A percentile compares a stretch with the other conserved stretches of the same genome.
These are phyloP conservation scores for Acanthoscelides obtectus DNA, from an alignment of 2,888 invertebrate species.

Conservation along the genomic window DNA sequence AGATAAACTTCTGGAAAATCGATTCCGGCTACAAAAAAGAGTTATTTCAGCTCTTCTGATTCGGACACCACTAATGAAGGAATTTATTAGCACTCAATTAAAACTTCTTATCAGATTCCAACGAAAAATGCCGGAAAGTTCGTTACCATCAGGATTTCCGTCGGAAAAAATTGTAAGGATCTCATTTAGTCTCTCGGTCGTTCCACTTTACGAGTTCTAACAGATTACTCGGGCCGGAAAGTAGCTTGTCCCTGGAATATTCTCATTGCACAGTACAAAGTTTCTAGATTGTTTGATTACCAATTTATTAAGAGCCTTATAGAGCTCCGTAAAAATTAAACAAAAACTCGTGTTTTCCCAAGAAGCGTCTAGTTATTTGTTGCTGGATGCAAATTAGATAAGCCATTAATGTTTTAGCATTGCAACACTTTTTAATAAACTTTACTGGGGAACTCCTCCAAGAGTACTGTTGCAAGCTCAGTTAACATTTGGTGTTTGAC, in stretches of 20 bases:
- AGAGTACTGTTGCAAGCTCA: too few relatives aligned
- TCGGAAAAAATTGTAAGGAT: background rate
- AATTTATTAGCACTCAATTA: background rate
- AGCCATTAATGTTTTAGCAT: too few relatives aligned
- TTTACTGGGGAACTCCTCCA: too few relatives aligned
- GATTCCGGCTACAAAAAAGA: background rate
- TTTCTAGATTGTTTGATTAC: too few relatives aligned
- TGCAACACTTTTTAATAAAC: too few relatives aligned
- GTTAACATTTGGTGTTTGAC: too few relatives aligned
- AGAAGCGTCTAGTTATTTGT: too few relatives aligned
- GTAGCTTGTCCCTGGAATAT: background rate
- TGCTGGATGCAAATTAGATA: too few relatives aligned
- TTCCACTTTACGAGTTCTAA: background rate
- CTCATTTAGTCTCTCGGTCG: background rate
- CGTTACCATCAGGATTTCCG: background rate
- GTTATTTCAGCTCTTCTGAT: background rate
- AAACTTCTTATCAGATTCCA: background rate
- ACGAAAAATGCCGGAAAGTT: background rate
- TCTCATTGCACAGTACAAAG: too few relatives aligned
- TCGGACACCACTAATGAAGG: background rate
- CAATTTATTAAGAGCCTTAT: too few relatives aligned
- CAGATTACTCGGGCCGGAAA: background rate
- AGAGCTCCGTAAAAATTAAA: too few relatives aligned
- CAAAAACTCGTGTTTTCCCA: too few relatives aligned
- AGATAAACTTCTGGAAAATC: background rate